Percentiles rank a stretch among this genome's conserved stretches.
Conservation (phyloP, 2,797 vertebrate genomes). For the Hydrocynus forskahlii region DNA sequence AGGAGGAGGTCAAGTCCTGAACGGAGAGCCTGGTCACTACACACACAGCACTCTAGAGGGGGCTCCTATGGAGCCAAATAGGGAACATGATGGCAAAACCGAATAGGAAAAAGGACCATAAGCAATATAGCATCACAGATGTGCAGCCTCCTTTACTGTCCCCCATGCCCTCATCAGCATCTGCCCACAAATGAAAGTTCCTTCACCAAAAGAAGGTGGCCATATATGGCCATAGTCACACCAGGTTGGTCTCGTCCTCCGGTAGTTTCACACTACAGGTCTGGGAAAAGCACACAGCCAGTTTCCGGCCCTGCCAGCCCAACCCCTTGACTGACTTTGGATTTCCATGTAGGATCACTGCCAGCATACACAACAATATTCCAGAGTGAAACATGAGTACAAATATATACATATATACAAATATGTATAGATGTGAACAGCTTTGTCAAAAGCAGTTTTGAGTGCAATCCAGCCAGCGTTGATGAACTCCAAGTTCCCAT, state of each 20-base stretch:
- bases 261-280: constrained; percentile 9
- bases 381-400: constrained; percentile 31
- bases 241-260: constrained; percentile 17
- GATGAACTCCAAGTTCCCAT: constrained; percentile 46
- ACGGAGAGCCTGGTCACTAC: constrained; percentile 51
- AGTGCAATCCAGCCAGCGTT: constrained; percentile 32
- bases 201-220: constrained; percentile 29
- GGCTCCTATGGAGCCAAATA: constrained; percentile 38
- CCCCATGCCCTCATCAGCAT: constrained; percentile 57
- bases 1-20: constrained; percentile 87
- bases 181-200: constrained; percentile 27
- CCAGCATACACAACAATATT: constrained; percentile 60
- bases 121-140: constrained; percentile 61
- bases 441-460: constrained; percentile 33
- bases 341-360: constrained; percentile 73
- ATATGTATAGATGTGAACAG: constrained; percentile 47
- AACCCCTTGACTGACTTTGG: constrained; percentile 44
- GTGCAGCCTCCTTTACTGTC: constrained; percentile 60
- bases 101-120: constrained; percentile 75
- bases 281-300: constrained; percentile 24
- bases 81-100: constrained; percentile 41
- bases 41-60: constrained; percentile 48
- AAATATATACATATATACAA: constrained; percentile 26
- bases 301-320: not conserved
- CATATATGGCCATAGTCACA: constrained; percentile 44